A percentile compares a stretch with the other conserved stretches of the same genome.
Evolutionary conservation across 2,113 vertebrate genomes (phyloP).

Genomic region (Leptobrachium ailaonicum): DNA sequence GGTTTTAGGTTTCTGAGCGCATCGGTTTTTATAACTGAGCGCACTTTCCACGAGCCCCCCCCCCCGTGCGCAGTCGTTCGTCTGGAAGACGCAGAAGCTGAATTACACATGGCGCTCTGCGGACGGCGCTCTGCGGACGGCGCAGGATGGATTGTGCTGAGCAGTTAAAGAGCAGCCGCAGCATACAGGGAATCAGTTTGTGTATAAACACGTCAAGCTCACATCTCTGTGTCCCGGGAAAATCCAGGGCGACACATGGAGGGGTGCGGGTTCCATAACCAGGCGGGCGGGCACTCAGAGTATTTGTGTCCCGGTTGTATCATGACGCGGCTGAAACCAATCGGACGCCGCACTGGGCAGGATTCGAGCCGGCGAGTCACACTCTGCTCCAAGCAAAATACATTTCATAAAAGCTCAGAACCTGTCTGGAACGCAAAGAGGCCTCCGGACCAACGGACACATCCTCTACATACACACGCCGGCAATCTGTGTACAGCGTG

Average conservation of each 20-base stretch:
- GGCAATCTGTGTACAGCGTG: too few species aligned
- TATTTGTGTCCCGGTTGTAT: constrained; percentile 83
- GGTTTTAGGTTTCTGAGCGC: constrained; percentile 59
- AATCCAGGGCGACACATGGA: constrained; percentile 80
- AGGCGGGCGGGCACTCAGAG: constrained; percentile 76
- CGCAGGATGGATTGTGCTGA: constrained; percentile 56
- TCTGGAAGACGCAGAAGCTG: too few species aligned
- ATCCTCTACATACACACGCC: too few species aligned
- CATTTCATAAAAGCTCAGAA: constrained; percentile 51
- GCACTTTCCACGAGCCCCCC: constrained; percentile 50
- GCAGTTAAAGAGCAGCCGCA: constrained; percentile 54
- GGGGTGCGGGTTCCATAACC: constrained; percentile 81
- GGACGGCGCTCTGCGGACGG: background rate
- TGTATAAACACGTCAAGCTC: constrained; percentile 59
- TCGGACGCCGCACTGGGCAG: constrained; percentile 65
- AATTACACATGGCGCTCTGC: too few species aligned
- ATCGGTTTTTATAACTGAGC: constrained; percentile 56
- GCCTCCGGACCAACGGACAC: background rate
- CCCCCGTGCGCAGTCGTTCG: background rate
- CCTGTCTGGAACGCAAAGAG: constrained; percentile 15
- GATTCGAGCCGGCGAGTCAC: constrained; percentile 59
- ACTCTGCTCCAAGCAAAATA: constrained; percentile 54
- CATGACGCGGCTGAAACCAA: constrained; percentile 73
- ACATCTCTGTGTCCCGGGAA: constrained; percentile 71
- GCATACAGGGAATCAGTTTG: constrained; percentile 67